Base-by-base conservation (phyloP, 2,113 vertebrate genomes). In the Phaetusa simplex region DNA sequence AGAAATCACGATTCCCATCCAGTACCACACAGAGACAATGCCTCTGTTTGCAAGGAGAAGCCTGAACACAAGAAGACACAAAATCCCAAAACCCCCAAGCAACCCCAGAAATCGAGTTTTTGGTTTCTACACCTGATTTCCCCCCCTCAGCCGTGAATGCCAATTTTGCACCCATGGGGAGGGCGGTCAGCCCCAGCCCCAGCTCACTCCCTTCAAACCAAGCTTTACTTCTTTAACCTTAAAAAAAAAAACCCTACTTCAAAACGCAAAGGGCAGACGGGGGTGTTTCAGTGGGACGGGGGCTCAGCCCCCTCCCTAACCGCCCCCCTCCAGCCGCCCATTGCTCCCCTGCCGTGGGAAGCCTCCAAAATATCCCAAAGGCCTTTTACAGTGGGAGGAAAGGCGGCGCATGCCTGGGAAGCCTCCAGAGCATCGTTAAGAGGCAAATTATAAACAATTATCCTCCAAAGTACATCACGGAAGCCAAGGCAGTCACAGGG, bases 361-460 rank as follows among this genome's bases (percentile, higher is more conserved):
- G 32, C 32, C 50, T 76, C 52, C 70, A 71, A 65, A 80, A 91
- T 40, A 93, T 49, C 90, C 94, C n/a, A 85, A 85, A 93, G 73
- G n/a, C 94, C 72, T 82, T 90, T 92, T 71, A 71, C 56, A 52
- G 52, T 21, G 26, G 70, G 38, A 96, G 38, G 16, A 79, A 95
- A 90, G 49, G 56, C 11, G 0, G 43, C 3, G 0, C 0, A 0
- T n/a, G 66, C 73, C 87, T 67, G 61, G 29, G 73, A 92, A 92
- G 56, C 32, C 92, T 92, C 92, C 61, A 90, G 82, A 96, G 90
- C 85, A 69, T 64, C 1, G 0, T 88, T 92, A 94, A 90, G 30
- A 92, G 23, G 52, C 32, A 85, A 91, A 93, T 92, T 69, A 93
- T 23, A 88, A 74, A 64, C 61, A 85, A 56, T 95, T 95, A 94